These are phyloP conservation scores for Trogon melanurus DNA, from an alignment of 2,113 vertebrate genomes.

Conservation along the genomic window DNA sequence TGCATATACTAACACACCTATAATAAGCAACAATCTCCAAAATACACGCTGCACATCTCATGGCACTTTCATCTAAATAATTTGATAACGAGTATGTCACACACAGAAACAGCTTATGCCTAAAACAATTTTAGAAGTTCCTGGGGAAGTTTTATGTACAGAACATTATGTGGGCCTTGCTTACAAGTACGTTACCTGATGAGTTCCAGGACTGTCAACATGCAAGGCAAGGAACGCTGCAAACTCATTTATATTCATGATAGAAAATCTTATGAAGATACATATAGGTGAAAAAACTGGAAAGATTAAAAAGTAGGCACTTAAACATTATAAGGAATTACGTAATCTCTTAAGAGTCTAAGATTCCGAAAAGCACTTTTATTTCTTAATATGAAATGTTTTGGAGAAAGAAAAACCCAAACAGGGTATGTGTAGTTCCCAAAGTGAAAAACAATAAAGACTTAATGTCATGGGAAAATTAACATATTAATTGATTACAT, in stretches of 20 bases:
- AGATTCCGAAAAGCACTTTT: neutral
- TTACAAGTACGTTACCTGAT: neutral
- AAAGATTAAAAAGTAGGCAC: neutral
- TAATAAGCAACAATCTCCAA: neutral
- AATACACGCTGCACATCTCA: neutral
- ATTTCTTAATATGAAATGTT: neutral
- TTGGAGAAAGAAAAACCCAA: neutral
- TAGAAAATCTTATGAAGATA: neutral
- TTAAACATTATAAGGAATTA: neutral
- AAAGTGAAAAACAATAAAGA: neutral
- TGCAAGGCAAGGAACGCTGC: neutral
- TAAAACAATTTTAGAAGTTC: neutral
- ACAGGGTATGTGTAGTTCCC: neutral
- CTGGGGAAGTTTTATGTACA: neutral
- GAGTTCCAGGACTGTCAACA: neutral
- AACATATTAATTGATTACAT: neutral
- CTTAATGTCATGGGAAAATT: neutral
- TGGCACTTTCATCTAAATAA: neutral
- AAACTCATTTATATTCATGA: neutral
- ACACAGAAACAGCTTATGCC: neutral
- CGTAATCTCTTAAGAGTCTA: neutral
- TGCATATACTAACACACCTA: neutral
- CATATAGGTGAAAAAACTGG: neutral
- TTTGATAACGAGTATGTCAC: fast-evolving
- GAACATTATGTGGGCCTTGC: neutral